Percentiles rank a stretch among this genome's conserved stretches.
Conservation (phyloP, 2,797 vertebrate genomes). For the Zalophus californianus region DNA sequence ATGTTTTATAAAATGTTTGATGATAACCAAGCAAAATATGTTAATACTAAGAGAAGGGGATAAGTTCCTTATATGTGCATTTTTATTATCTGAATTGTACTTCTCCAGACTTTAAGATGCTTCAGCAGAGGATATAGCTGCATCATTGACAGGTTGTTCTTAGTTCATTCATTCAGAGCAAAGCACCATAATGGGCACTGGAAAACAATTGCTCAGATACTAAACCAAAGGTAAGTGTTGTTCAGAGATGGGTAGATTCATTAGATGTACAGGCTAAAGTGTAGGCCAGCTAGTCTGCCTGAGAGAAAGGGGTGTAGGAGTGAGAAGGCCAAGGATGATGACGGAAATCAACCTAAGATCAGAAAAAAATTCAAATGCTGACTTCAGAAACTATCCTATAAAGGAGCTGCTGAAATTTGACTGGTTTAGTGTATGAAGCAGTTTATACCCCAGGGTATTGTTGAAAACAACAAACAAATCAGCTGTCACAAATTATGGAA, state of each 20-base stretch:
- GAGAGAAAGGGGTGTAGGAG: background rate
- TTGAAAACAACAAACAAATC: background rate
- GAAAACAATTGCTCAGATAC: background rate
- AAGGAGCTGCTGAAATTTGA: background rate
- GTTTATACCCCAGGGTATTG: background rate
- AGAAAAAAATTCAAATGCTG: background rate
- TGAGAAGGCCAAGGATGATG: no score
- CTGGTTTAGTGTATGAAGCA: background rate
- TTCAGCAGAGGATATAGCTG: background rate
- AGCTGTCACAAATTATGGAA: background rate
- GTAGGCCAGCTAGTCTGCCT: background rate
- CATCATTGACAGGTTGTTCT: background rate
- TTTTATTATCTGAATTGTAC: background rate
- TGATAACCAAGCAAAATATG: background rate
- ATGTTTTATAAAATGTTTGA: background rate
- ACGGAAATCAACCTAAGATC: background rate
- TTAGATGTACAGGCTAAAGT: background rate
- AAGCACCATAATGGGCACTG: background rate
- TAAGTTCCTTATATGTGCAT: background rate
- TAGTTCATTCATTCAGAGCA: background rate
- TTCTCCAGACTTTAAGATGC: background rate
- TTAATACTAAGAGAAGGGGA: background rate
- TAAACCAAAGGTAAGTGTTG: background rate
- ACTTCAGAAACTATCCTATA: background rate
- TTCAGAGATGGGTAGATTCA: background rate